Conservation (phyloP, 2,888 invertebrate species). For the Clitarchus hookeri region DNA sequence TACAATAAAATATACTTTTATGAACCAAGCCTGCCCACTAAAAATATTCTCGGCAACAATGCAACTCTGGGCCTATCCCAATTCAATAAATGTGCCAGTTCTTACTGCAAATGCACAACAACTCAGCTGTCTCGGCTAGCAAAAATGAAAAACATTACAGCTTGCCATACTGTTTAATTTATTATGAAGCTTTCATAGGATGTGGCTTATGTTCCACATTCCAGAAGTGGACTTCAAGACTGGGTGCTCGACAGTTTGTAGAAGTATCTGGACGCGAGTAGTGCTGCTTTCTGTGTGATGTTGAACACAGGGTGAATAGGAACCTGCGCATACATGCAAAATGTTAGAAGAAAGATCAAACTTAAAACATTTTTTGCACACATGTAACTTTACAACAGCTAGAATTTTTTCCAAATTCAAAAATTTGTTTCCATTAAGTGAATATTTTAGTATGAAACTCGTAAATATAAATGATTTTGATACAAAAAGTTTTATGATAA, state of each 20-base stretch:
- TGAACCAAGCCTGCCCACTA: neutral
- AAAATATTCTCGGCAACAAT: neutral
- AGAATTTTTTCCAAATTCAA: no score
- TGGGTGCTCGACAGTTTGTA: constrained; percentile 45
- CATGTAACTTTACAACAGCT: no score
- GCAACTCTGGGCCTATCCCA: neutral
- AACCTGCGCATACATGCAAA: constrained; percentile 54
- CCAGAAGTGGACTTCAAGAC: neutral
- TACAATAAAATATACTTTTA: neutral
- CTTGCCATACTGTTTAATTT: neutral
- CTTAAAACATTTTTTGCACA: no score
- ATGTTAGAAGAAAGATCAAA: no score
- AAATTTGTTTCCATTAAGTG: no score
- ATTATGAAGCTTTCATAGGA: neutral
- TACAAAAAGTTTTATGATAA: no score
- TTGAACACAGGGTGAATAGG: constrained; percentile 84
- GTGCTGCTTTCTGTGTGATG: constrained; percentile 69
- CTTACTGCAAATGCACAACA: neutral
- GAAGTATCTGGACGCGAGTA: constrained; percentile 58
- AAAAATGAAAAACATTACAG: neutral
- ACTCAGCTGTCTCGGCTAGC: neutral
- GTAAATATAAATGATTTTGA: no score
- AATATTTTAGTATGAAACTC: no score
- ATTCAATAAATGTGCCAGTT: neutral
- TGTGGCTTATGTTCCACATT: neutral